Base-by-base conservation (phyloP, 2,113 vertebrate genomes). In the Pomatorhinus ruficollis region DNA sequence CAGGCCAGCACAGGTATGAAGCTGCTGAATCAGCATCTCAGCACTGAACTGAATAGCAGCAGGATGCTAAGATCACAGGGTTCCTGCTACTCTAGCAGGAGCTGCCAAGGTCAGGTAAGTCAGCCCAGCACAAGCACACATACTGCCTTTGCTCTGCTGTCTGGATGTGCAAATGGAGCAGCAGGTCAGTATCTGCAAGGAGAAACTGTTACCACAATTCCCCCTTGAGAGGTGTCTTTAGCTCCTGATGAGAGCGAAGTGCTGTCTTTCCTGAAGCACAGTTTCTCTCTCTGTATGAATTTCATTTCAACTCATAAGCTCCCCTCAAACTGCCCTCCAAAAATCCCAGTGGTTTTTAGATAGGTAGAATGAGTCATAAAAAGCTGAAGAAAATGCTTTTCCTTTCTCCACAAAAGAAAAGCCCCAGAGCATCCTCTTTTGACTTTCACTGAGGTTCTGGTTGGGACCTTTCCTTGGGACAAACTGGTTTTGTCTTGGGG, bases 371-470 rank as follows among this genome's bases (percentile, higher is more conserved):
- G 44, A 95, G 35, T 87, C 60, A 89, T 22, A 53, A 27, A 81
- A 93, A 64, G 12, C 28, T 78, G 31, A 81, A 81, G 20, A 72
- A 95, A 65, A 83, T 27, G 25, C 25, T 94, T 91, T 80, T 94
- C 17, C 69, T 84, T 91, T 78, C 21, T 68, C 39, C 24, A 22
- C 5, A 45, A 20, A 87, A 89, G 23, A 42, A 70, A 92, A 91
- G 15, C 20, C 70, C 10, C 4, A 0, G 76, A 65, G 15, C 50
- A 80, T 64, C 33, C 13, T 78, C 77, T 91, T 87, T n/a, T 42
- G 21, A 91, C 68, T 59, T 75, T 78, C 63, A 47, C 8, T 40
- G 42, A 78, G 42, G 21, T 93, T 74, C 35, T 77, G 8, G 16
- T 0, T 39, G 23, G 23, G 42, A n/a, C 21, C 24, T 31, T 66